Percentiles rank a stretch among this genome's conserved stretches.
phyloP scores from a whole-genome alignment of 2,113 vertebrate species.

The Pseudolaguvia tuberculata region DNA sequence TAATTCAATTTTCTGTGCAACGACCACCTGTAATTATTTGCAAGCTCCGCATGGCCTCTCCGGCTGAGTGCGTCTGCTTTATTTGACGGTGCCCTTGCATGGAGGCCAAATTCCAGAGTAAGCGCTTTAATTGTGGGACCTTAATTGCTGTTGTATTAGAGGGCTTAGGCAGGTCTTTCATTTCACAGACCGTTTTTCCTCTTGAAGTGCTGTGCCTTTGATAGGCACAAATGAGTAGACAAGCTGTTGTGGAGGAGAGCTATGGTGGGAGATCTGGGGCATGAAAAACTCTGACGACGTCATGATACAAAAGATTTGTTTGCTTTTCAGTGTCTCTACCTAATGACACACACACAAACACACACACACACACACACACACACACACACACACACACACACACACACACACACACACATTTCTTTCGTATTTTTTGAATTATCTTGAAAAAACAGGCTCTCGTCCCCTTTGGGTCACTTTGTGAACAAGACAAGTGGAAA shows the following conservation, averaged over 20 bases:
- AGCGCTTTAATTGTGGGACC: conserved; percentile 48
- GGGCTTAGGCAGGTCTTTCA: conserved; percentile 40
- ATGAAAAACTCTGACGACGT: conserved; percentile 16
- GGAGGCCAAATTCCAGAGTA: conserved; percentile 44
- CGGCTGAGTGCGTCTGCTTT: conserved; percentile 42
- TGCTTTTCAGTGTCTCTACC: not conserved
- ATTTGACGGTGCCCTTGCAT: conserved; percentile 31
- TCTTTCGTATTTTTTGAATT: conserved; percentile 5
- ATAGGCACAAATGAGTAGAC: conserved; percentile 29
- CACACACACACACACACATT: not conserved
- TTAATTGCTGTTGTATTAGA: conserved; percentile 50
- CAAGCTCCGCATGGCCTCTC: conserved; percentile 35
- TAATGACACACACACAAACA: no score
- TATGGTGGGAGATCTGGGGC: conserved; percentile 13
- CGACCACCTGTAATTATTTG: conserved; percentile 46
- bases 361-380: not conserved
- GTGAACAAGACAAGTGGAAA: conserved; percentile 17
- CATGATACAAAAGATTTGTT: conserved; percentile 12
- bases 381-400: not conserved
- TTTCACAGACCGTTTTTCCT: conserved; percentile 37
- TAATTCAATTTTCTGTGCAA: conserved; percentile 47
- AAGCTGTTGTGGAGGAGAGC: not conserved
- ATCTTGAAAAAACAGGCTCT: conserved; percentile 24
- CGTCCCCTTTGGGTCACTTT: conserved; percentile 6
- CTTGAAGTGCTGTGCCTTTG: conserved; percentile 31